These are phyloP conservation scores for Andrena haemorrhoa DNA, from an alignment of 2,888 invertebrate species.

Conservation along the genomic window DNA sequence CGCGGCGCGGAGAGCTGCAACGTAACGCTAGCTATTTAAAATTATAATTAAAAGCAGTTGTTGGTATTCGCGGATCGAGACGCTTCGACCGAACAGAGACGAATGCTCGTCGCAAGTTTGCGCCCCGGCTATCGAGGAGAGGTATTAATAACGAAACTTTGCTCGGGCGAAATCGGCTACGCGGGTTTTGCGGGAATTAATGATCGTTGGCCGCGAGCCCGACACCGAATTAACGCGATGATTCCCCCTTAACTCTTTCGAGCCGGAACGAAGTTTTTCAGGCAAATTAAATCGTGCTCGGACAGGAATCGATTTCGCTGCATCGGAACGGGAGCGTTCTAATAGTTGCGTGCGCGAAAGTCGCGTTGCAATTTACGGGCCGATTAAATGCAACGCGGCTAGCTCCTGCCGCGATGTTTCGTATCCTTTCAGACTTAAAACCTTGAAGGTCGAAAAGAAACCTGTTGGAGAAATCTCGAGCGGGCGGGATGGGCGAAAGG, in stretches of 20 bases:
- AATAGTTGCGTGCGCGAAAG: background rate
- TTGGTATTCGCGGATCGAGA: constrained; percentile 18
- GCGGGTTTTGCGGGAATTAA: constrained; percentile 18
- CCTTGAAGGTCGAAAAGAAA: background rate
- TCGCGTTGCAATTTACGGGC: background rate
- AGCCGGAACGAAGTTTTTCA: background rate
- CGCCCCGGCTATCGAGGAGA: background rate
- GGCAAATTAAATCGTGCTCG: background rate
- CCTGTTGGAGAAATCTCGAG: background rate
- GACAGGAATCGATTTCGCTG: background rate
- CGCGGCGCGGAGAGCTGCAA: constrained; percentile 22
- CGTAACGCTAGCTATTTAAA: constrained; percentile 47
- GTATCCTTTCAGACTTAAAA: background rate
- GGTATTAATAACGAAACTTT: constrained; percentile 34
- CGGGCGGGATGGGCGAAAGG: background rate
- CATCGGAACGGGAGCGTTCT: background rate
- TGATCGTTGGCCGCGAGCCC: background rate
- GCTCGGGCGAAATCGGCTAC: constrained; percentile 3
- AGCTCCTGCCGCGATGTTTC: background rate
- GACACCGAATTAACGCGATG: background rate
- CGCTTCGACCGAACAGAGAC: constrained; percentile 26
- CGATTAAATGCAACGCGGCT: background rate
- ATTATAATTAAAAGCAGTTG: constrained; percentile 50
- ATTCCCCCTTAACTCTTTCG: background rate
- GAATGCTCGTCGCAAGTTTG: constrained; percentile 23